Conservation (phyloP, 2,113 vertebrate species). For the Mus pahari region DNA sequence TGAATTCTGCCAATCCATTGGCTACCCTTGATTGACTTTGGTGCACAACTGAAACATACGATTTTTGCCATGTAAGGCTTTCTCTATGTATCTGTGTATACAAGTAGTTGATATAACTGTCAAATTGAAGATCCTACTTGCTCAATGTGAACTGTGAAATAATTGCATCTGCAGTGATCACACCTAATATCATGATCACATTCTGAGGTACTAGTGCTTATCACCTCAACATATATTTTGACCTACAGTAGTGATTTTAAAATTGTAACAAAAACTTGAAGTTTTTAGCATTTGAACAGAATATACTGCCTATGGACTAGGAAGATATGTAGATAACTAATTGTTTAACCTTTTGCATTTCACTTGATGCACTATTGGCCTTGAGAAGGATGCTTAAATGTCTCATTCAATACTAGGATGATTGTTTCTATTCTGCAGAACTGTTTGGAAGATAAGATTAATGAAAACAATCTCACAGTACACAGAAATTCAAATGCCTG, state of each 20-base stretch:
- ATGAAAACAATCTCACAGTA: background rate
- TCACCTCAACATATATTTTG: background rate
- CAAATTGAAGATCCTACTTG: background rate
- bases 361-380: background rate
- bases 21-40: background rate
- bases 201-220: background rate
- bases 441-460: background rate
- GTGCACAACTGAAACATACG: background rate
- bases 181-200: background rate
- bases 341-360: background rate
- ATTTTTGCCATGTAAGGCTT: too few relatives aligned
- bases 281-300: background rate
- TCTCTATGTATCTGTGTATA: background rate
- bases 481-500: background rate
- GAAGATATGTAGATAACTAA: background rate
- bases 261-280: background rate
- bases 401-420: background rate
- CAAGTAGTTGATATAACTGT: background rate
- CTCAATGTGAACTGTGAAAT: background rate
- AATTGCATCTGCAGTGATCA: background rate
- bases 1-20: background rate
- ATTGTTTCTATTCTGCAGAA: background rate
- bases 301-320: background rate
- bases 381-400: background rate
- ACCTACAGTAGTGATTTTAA: background rate